phyloP scores from a whole-genome alignment of 2,113 vertebrate species.

The Cyphomyrus discorhynchus region DNA sequence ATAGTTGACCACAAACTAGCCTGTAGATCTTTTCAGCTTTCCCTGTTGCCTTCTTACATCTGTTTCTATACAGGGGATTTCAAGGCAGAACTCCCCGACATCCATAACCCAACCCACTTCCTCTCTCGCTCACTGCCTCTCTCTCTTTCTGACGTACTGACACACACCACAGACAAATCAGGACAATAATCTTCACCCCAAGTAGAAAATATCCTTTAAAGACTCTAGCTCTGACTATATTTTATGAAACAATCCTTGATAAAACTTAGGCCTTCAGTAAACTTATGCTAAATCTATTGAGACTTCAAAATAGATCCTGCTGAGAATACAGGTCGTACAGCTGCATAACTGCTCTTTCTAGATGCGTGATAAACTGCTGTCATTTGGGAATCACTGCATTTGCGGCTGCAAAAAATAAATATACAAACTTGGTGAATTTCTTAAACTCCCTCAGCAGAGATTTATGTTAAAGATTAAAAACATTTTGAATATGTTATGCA shows the following conservation, averaged over 20 bases:
- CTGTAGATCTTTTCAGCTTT: not conserved
- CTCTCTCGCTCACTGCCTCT: not conserved
- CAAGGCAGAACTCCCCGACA: not conserved
- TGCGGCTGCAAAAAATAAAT: not conserved
- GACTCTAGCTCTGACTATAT: constrained; percentile 53
- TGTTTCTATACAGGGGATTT: not conserved
- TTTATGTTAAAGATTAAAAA: not conserved
- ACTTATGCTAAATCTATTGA: constrained; percentile 12
- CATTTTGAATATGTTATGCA: not conserved
- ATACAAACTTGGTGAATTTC: not conserved
- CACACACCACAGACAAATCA: constrained; percentile 25
- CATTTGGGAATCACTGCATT: constrained; percentile 1
- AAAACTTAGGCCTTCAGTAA: constrained; percentile 35
- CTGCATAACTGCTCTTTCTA: constrained; percentile 14
- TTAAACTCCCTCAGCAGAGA: not conserved
- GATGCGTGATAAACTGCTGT: constrained; percentile 1
- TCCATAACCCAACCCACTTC: not conserved
- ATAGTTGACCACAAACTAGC: not conserved
- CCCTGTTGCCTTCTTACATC: not conserved
- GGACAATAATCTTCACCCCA: constrained; percentile 27
- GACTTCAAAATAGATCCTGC: constrained; percentile 23
- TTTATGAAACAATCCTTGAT: constrained; percentile 56
- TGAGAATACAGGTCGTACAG: constrained; percentile 24
- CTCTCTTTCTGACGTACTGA: not conserved
- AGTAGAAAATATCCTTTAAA: constrained; percentile 33